Conservation (phyloP, 2,113 vertebrate genomes). For the Uria aalge region DNA sequence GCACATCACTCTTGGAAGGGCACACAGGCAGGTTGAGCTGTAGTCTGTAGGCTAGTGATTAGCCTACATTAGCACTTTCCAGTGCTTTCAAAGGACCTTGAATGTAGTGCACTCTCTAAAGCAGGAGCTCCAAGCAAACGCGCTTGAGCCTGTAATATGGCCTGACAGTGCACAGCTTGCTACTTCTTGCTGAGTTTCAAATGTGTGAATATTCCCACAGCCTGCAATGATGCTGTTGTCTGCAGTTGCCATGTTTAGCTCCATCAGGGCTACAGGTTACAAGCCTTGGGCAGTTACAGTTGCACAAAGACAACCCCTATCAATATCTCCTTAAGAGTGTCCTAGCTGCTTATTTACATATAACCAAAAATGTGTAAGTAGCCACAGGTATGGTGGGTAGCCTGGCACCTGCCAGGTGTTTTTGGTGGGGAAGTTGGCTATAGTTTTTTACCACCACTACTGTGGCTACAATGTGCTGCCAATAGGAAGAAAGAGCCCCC, state of each 20-base stretch:
- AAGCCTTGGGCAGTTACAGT: neutral
- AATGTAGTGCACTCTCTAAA: neutral
- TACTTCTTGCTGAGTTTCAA: neutral
- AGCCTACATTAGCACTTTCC: neutral
- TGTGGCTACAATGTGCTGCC: neutral
- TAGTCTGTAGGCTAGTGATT: neutral
- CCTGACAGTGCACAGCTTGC: neutral
- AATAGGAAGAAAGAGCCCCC: neutral
- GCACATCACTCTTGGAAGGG: neutral
- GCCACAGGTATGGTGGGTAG: neutral
- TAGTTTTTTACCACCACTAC: neutral
- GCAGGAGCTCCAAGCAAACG: neutral
- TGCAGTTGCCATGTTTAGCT: neutral
- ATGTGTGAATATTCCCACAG: neutral
- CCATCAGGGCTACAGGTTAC: neutral
- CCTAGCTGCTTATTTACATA: neutral
- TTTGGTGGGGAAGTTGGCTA: neutral
- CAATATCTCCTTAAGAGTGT: neutral
- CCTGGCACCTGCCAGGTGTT: neutral
- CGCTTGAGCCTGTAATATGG: neutral
- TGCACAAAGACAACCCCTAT: neutral
- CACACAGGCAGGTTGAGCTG: neutral
- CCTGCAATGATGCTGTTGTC: accelerated
- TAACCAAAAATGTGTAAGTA: neutral
- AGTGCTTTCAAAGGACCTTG: neutral